phyloP scores from a whole-genome alignment of 2,113 vertebrate species.

The Takifugu flavidus region DNA sequence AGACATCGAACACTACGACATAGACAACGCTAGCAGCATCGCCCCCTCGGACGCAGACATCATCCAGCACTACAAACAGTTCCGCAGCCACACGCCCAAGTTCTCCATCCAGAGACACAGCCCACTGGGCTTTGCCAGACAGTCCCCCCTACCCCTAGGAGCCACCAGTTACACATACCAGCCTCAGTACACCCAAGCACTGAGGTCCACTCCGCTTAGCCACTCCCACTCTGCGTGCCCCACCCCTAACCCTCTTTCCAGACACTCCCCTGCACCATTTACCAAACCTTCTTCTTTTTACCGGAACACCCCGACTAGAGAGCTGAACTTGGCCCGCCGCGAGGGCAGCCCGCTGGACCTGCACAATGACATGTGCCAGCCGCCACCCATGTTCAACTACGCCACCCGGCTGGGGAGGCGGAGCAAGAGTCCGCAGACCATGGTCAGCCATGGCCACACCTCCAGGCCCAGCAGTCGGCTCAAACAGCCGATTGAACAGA shows the following conservation, averaged over 20 bases:
- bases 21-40: constrained; percentile 97
- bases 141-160: constrained; percentile 90
- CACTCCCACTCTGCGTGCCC: constrained; percentile 89
- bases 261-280: constrained; percentile 93
- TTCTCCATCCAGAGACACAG: constrained; percentile 97
- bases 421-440: constrained; percentile 93
- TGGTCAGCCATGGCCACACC: constrained; percentile 77
- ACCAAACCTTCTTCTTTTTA: constrained; percentile 90
- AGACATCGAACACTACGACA: constrained; percentile 95
- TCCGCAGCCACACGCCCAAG: constrained; percentile 93
- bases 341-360: constrained; percentile 88
- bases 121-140: constrained; percentile 90
- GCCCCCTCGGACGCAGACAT: constrained; percentile 95
- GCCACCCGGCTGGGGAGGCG: constrained; percentile 88
- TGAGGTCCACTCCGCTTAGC: constrained; percentile 86
- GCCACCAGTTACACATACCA: constrained; percentile 91
- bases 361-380: constrained; percentile 84
- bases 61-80: constrained; percentile 97
- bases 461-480: constrained; percentile 90
- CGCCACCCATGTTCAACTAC: constrained; percentile 87
- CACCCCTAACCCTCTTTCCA: constrained; percentile 86
- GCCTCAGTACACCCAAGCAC: constrained; percentile 82
- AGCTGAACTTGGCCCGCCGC: constrained; percentile 85
- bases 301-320: constrained; percentile 88
- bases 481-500: constrained; percentile 90